Base-by-base conservation (phyloP, 1,140 invertebrate genomes). In the Drosophila simulans region DNA sequence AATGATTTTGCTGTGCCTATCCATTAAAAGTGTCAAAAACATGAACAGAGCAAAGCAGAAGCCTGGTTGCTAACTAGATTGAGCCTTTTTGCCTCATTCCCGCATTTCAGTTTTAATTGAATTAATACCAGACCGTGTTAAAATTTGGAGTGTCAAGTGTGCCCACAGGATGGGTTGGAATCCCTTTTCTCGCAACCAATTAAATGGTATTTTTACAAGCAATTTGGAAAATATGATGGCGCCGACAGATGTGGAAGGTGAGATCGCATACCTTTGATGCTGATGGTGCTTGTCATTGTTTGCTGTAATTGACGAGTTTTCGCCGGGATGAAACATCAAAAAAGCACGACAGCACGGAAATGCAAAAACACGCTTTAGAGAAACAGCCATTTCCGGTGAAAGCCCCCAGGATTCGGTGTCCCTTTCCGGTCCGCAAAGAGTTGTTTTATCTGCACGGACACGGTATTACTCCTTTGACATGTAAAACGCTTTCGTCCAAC, bases 21-120 rank as follows among this genome's bases (percentile, higher is more conserved):
- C 83, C 85, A 86, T 86, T 88, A 82, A 65, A 82, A 79, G 83
- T 88, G 83, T 86, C 82, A 82, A 72, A 82, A 78, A 51, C 82
- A 88, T 70, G 43, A 60, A 39, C 58, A 48, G 37, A 25, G 56
- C 20, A 74, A 84, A 77, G 58, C 66, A 42, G 45, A 69, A 60
- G 46, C 55, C 66, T 39, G 15, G 37, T 15, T 70, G 35, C 51
- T 54, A 43, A 48, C 39, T 55, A 57, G 72, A 74, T 63, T 77
- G 75, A 54, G 55, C 15, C 52, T 63, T 34, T 34, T 51, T 57
- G 10, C 20, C 20, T 5, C 51, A 25, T 62, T 69, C 62, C 39
- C 37, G 31, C 37, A 13, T 39, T 13, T 39, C 3, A 13, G 43
- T 46, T 42, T 82, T 88, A 89, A 88, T 88, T 88, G 71, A 88